A percentile compares a stretch with the other conserved stretches of the same genome.
Evolutionary conservation across 2,113 vertebrate species (phyloP).

Genomic region (Probosciger aterrimus): DNA sequence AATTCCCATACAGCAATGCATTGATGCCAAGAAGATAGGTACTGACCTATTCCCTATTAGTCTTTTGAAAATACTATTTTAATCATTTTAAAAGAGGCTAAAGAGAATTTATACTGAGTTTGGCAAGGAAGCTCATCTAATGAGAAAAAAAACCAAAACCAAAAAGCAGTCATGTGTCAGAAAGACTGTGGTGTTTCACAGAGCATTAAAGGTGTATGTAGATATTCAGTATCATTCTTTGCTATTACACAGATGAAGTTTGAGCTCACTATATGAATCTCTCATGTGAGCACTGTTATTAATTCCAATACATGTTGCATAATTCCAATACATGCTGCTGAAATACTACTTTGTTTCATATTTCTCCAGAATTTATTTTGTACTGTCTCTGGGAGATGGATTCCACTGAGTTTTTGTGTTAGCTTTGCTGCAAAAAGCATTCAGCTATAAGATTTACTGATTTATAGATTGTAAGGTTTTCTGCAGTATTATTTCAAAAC

Average conservation of each 20-base stretch:
- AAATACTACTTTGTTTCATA: neutral
- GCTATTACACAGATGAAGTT: neutral
- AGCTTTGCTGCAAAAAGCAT: neutral
- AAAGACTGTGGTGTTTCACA: neutral
- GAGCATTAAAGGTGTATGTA: neutral
- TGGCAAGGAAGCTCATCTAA: neutral
- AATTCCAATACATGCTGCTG: neutral
- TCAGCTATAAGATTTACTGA: neutral
- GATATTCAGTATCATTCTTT: neutral
- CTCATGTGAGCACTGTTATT: neutral
- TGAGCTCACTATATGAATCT: neutral
- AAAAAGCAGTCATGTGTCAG: neutral
- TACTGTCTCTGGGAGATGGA: neutral
- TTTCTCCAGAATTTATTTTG: conserved; percentile 27
- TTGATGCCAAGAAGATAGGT: neutral
- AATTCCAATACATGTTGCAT: neutral
- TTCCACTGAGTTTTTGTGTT: neutral
- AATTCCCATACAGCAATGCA: neutral
- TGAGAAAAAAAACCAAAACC: neutral
- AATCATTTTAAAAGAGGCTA: neutral
- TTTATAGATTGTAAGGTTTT: conserved; percentile 1
- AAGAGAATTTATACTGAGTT: neutral
- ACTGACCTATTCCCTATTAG: neutral
- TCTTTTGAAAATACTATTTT: neutral
- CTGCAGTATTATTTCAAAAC: neutral